These are phyloP conservation scores for Dryoscopus gambensis DNA, from an alignment of 2,113 vertebrate genomes.

Conservation along the genomic window DNA sequence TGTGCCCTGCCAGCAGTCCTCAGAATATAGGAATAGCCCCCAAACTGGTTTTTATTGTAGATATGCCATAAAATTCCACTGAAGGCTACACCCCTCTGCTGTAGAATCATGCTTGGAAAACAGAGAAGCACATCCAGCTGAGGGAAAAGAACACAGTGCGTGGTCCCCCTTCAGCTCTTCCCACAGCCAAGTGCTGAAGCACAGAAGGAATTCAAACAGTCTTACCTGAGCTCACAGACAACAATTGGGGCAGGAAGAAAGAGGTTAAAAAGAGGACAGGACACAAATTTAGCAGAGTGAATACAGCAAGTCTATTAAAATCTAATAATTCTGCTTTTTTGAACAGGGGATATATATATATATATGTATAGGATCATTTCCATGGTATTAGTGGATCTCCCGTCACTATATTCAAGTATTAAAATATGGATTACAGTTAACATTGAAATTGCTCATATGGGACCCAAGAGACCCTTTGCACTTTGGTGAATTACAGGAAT, in stretches of 20 bases:
- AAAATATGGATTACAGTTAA: slow-evolving; percentile 8
- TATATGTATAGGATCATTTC: neutral
- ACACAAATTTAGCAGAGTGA: neutral
- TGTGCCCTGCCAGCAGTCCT: neutral
- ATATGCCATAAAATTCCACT: neutral
- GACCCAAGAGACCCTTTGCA: neutral
- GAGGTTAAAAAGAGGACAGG: neutral
- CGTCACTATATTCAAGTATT: neutral
- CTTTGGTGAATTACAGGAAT: slow-evolving; percentile 5
- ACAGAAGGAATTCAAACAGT: neutral
- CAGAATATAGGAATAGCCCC: neutral
- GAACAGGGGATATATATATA: neutral
- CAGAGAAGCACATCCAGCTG: neutral
- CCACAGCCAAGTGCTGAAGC: neutral
- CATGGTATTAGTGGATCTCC: neutral
- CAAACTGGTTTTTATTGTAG: neutral
- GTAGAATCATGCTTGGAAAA: neutral
- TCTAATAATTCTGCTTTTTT: neutral
- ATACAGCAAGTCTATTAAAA: neutral
- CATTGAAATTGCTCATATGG: neutral
- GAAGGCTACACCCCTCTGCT: neutral
- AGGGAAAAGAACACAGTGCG: neutral
- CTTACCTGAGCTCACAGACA: neutral
- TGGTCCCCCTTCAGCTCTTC: neutral
- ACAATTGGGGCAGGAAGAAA: neutral